Evolutionary conservation across 2,888 invertebrate genomes (phyloP).

Genomic region (Molanna angustata): DNA sequence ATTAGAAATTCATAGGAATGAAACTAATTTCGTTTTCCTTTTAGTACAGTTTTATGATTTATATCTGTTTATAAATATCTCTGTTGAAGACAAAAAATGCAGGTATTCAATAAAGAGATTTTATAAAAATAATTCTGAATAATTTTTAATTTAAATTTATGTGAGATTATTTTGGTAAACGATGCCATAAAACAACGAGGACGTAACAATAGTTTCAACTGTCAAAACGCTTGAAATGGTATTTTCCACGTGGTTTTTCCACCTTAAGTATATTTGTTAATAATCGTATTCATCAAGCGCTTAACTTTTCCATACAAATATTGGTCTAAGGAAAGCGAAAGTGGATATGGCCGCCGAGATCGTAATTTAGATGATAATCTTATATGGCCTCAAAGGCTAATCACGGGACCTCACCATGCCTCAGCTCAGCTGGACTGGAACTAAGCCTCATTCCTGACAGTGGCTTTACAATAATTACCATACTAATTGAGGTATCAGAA

Average conservation of each 20-base stretch:
- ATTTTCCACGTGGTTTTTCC: background rate
- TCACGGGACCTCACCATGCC: too few species aligned
- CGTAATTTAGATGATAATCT: slow-evolving; percentile 32
- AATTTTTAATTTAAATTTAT: background rate
- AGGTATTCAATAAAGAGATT: too few species aligned
- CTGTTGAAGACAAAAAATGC: too few species aligned
- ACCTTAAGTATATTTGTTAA: background rate
- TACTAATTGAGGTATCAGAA: too few species aligned
- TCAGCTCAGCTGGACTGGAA: slow-evolving; percentile 4
- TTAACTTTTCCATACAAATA: slow-evolving; percentile 31
- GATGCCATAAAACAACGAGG: too few species aligned
- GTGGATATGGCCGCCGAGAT: slow-evolving; percentile 27
- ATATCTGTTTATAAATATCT: too few species aligned
- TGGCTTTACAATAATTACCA: too few species aligned
- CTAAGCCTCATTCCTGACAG: background rate
- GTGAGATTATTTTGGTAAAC: background rate
- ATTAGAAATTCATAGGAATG: too few species aligned
- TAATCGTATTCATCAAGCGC: slow-evolving; percentile 32
- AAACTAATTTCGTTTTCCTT: too few species aligned
- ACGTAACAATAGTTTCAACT: background rate
- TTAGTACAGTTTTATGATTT: too few species aligned
- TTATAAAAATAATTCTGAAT: too few species aligned
- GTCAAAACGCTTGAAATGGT: slow-evolving; percentile 4
- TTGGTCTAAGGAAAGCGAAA: slow-evolving; percentile 30
- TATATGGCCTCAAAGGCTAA: slow-evolving; percentile 26